phyloP scores from a whole-genome alignment of 1,140 invertebrate genomes.

The Brevipalpus yothersi region DNA sequence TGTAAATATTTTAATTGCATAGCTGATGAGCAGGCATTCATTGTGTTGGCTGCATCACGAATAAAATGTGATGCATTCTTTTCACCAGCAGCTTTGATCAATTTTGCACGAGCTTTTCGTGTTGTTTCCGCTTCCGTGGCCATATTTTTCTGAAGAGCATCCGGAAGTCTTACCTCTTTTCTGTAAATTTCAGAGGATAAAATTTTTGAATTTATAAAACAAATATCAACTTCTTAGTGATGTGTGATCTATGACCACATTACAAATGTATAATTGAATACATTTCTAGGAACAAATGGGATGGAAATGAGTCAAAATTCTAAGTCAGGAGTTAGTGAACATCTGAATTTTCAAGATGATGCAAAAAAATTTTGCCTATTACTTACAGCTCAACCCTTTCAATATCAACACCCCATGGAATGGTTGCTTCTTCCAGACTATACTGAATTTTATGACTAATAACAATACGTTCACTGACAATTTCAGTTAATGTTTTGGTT shows the following conservation, averaged over 20 bases:
- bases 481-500: constrained; percentile 66
- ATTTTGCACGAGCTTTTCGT: constrained; percentile 53
- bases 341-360: no score
- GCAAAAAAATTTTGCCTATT: not conserved
- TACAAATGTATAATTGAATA: no score
- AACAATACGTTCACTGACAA: constrained; percentile 63
- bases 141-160: constrained; percentile 57
- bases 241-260: no score
- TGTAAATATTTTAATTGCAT: not conserved
- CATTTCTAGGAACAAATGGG: no score
- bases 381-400: constrained; percentile 67
- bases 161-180: constrained; percentile 62
- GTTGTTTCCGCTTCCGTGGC: constrained; percentile 63
- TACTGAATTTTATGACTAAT: constrained; percentile 59
- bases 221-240: no score
- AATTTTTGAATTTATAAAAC: no score
- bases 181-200: constrained; percentile 24
- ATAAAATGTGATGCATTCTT: not conserved
- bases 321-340: no score
- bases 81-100: constrained; percentile 15
- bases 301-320: no score
- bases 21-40: not conserved
- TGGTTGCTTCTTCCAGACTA: constrained; percentile 41
- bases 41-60: not conserved
- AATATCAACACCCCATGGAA: constrained; percentile 87